Evolutionary conservation across 2,888 invertebrate genomes (phyloP), one percentile per base, ranked within the genome.

Genomic region (Deroplatys truncata): DNA sequence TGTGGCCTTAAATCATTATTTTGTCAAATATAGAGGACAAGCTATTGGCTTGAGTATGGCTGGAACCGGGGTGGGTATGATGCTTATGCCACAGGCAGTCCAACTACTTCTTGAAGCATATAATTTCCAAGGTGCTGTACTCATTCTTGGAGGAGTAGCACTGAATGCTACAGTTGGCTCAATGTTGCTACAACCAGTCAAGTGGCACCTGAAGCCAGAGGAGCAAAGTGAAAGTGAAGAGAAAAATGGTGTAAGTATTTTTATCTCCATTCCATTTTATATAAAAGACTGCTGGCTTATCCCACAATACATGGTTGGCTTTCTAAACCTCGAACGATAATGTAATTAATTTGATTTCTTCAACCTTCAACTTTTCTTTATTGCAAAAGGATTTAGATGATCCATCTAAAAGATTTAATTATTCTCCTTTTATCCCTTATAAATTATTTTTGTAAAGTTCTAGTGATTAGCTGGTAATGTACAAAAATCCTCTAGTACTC

Each of bases 41-140:
- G 97, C 97, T 0, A 96, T 97, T 13, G 97, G 97, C 0, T 94
- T 97, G 35, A 97, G 97, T 0, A 96, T 97, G 95, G 97, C 97
- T 0, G 97, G 97, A 0, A 97, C 97, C 0, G 97, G 97, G 8
- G 94, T 97, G 91, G 97, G 97, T 7, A 95, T 97, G 94, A 96
- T 97, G 95, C 94, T 97, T 90, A 96, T 97, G 96, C 97, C 97
- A 0, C 97, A 97, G 92, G 94, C 56, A 89, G 96, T 97, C 90
- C 94, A 95, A 86, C 91, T 96, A 9, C 93, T 97, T 25, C 93
- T 97, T 13, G 95, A 95, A 86, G 94, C 94, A 89, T 97, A 94
- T 92, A 95, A 95, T 86, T 97, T 96, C 93, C 94, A 96, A 89
- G 96, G 96, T 92, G 95, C 96, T 0, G 96, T 97, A 84, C 94